Evolutionary conservation across 1,140 invertebrate genomes (phyloP).

Genomic region (Aphelenchoides fujianensis): DNA sequence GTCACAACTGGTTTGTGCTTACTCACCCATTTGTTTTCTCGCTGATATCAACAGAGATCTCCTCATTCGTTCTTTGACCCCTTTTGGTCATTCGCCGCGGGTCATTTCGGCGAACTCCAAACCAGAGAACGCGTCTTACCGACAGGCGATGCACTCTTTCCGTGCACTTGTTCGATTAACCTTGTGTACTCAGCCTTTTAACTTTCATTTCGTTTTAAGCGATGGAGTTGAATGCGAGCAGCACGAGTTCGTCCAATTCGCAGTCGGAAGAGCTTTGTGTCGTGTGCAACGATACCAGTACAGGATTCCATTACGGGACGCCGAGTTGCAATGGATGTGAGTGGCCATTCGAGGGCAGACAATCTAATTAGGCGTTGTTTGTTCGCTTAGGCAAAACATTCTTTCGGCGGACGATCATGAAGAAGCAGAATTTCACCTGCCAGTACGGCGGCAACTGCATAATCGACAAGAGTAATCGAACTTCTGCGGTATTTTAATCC

Average conservation of each 20-base stretch:
- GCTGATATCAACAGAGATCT: too few relatives aligned
- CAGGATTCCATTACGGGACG: slow-evolving; percentile 61
- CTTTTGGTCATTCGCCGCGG: too few relatives aligned
- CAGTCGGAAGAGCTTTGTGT: slow-evolving; percentile 46
- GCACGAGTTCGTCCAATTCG: slow-evolving; percentile 10
- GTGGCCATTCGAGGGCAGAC: neutral
- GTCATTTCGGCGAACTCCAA: too few relatives aligned
- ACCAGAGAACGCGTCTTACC: too few relatives aligned
- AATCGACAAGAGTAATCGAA: slow-evolving; percentile 49
- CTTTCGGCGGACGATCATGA: slow-evolving; percentile 59
- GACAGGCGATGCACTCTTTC: too few relatives aligned
- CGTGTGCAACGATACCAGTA: slow-evolving; percentile 56
- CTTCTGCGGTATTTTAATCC: too few relatives aligned
- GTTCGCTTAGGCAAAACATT: slow-evolving; percentile 53
- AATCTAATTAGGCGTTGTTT: slow-evolving; percentile 17
- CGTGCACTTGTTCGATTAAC: too few relatives aligned
- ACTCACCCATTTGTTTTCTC: too few relatives aligned
- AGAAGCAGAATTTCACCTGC: slow-evolving; percentile 54
- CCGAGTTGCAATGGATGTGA: slow-evolving; percentile 59
- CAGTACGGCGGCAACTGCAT: slow-evolving; percentile 56
- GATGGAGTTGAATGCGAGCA: slow-evolving; percentile 9
- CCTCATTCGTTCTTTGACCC: too few relatives aligned
- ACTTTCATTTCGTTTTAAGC: too few relatives aligned
- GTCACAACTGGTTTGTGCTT: too few relatives aligned
- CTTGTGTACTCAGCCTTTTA: too few relatives aligned